A percentile compares a stretch with the other conserved stretches of the same genome.
Evolutionary conservation across 2,888 invertebrate species (phyloP).

Genomic region (Lepidocyrtoides sp.): DNA sequence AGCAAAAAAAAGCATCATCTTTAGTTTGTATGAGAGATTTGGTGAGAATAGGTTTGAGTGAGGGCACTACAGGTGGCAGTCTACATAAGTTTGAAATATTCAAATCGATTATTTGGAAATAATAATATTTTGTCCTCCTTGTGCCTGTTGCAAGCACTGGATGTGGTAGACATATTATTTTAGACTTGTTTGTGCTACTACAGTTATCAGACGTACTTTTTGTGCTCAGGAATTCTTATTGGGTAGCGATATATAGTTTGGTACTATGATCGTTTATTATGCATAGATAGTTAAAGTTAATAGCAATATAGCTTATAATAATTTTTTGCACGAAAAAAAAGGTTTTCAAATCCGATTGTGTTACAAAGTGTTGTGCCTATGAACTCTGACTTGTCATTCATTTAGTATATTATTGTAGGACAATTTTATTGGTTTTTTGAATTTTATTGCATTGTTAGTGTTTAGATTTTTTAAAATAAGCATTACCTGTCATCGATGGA

Average conservation of each 20-base stretch:
- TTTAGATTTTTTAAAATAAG: neutral
- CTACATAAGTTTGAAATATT: no score
- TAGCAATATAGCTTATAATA: constrained; percentile 4
- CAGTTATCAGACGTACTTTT: neutral
- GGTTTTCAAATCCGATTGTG: constrained; percentile 51
- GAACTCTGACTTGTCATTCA: constrained; percentile 57
- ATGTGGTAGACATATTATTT: neutral
- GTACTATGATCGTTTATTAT: neutral
- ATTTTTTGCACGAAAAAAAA: neutral
- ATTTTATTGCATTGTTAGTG: neutral
- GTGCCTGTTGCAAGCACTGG: no score
- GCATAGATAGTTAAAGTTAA: no score
- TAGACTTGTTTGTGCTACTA: neutral
- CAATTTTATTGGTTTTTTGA: neutral
- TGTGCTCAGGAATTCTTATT: constrained; percentile 2
- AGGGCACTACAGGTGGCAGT: no score
- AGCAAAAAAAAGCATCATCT: neutral
- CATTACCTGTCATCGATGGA: constrained; percentile 17
- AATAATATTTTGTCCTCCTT: no score
- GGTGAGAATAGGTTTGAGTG: neutral
- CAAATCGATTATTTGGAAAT: no score
- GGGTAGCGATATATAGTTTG: neutral
- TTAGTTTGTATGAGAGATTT: neutral
- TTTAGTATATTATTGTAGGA: neutral
- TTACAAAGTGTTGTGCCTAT: constrained; percentile 63